A percentile compares a stretch with the other conserved stretches of the same genome.
Evolutionary conservation across 2,888 invertebrate genomes (phyloP).

Genomic region (Chelonus formosanus): DNA sequence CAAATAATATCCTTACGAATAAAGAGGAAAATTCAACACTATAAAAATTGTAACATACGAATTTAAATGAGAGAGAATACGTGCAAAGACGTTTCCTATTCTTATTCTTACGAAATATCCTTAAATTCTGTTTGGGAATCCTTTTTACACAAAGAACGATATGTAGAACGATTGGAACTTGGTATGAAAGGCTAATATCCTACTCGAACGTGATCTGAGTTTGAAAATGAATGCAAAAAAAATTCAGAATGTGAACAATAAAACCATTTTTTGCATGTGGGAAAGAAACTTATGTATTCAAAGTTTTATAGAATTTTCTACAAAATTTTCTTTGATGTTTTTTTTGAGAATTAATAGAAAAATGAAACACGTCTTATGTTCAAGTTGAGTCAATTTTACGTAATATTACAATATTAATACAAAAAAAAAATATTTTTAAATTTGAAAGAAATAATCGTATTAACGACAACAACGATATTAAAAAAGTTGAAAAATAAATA

Average conservation of each 20-base stretch:
- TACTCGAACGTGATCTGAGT: constrained; percentile 58
- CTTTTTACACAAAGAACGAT: constrained; percentile 64
- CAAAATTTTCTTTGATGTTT: constrained; percentile 8
- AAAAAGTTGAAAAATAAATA: too few relatives aligned
- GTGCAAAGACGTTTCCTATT: constrained; percentile 48
- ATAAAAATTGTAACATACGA: background rate
- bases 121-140: constrained; percentile 64
- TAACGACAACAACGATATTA: too few relatives aligned
- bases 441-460: too few relatives aligned
- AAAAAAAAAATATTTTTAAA: too few relatives aligned
- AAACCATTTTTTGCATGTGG: constrained; percentile 49
- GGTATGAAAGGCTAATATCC: constrained; percentile 64
- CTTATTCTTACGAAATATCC: constrained; percentile 62
- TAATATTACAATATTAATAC: too few relatives aligned
- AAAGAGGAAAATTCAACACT: too few relatives aligned
- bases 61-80: constrained; percentile 27
- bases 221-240: constrained; percentile 38
- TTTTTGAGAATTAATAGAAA: background rate
- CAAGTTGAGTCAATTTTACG: too few relatives aligned
- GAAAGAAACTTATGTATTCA: constrained; percentile 34
- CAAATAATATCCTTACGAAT: too few relatives aligned
- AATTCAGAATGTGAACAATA: constrained; percentile 44
- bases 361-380: too few relatives aligned
- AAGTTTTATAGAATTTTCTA: constrained; percentile 13
- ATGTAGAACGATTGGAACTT: constrained; percentile 58